Conservation (phyloP, 2,113 vertebrate species). For the Steatornis caripensis region DNA sequence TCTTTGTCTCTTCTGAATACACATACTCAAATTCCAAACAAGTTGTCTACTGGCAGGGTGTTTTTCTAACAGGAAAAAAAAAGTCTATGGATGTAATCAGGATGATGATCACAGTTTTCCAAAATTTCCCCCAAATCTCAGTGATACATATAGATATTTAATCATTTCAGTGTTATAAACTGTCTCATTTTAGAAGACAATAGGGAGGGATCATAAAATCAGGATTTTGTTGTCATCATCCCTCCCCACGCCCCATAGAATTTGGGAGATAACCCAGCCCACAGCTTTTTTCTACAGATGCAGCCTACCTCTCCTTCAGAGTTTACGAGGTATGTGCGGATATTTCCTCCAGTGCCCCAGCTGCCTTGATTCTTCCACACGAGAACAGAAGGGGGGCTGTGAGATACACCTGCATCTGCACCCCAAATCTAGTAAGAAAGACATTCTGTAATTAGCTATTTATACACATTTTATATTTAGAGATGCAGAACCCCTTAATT, state of each 20-base stretch:
- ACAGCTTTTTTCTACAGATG: not conserved
- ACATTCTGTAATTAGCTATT: not conserved
- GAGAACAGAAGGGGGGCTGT: constrained; percentile 87
- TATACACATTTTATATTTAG: not conserved
- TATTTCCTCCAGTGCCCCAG: constrained; percentile 86
- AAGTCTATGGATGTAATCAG: not conserved
- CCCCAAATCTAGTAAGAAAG: constrained; percentile 84
- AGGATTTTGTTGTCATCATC: not conserved
- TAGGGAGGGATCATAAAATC: not conserved
- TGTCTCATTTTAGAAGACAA: not conserved
- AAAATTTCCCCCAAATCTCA: not conserved
- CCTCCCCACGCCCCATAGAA: not conserved
- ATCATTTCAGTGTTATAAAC: not conserved
- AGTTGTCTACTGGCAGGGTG: not conserved
- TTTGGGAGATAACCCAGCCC: not conserved
- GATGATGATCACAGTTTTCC: not conserved
- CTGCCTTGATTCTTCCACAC: constrained; percentile 93
- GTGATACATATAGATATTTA: not conserved
- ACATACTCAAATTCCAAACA: not conserved
- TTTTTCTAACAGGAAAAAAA: not conserved
- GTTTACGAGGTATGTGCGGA: constrained; percentile 81
- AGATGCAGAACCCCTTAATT: not conserved
- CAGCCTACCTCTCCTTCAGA: constrained; percentile 84
- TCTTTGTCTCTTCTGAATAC: not conserved
- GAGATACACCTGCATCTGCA: constrained; percentile 84